Base-by-base conservation (phyloP, 2,888 invertebrate genomes). In the Cheiracanthium punctorium region DNA sequence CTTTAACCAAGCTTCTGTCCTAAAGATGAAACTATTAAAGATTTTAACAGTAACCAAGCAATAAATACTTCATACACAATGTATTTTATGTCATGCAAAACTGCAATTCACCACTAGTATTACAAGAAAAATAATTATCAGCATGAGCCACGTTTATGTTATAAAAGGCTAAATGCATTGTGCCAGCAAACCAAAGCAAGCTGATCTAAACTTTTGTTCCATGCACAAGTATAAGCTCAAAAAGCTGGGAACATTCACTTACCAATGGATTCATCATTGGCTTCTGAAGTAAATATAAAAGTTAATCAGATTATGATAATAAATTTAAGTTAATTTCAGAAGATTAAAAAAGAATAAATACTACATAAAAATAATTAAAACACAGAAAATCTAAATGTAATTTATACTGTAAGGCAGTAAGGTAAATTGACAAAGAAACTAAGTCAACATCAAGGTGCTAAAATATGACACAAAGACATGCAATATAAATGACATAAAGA, bases 281-380 rank as follows among this genome's bases (percentile, higher is more conserved):
- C 75, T 72, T 88, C 88, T 80, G 84, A 73, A 88, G 82, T 79
- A 84, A 72, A 88, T 52, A 84, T 37, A 88, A 88, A 84, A 75
- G 70, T 76, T 80, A 80, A 84, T 84, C 64, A 84, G 85, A 73
- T 43, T 58, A 24, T 17, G 48, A 48, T 58, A 24, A 24, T 58
- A 58, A 5, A 24, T 10, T 67, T 32, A 12, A 67, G 32, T 67
- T 67, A 67, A 67, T 67, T n/a, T 67, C 29, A 67, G 30, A 67
- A 24, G 28, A 28, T 5, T 30, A 30, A 30, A 32, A 24, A 30
- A 58, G 14, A 24, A 5, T 24, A 20, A 58, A 58, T 24, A 58
- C 4, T 7, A 58, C 4, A 24, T 24, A 17, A 24, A 58, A 58
- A 58, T 24, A 58, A 48, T 48, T 12, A 48, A 17, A 17, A 48